phyloP scores from a whole-genome alignment of 2,797 vertebrate species.

The Thalassophryne amazonica region DNA sequence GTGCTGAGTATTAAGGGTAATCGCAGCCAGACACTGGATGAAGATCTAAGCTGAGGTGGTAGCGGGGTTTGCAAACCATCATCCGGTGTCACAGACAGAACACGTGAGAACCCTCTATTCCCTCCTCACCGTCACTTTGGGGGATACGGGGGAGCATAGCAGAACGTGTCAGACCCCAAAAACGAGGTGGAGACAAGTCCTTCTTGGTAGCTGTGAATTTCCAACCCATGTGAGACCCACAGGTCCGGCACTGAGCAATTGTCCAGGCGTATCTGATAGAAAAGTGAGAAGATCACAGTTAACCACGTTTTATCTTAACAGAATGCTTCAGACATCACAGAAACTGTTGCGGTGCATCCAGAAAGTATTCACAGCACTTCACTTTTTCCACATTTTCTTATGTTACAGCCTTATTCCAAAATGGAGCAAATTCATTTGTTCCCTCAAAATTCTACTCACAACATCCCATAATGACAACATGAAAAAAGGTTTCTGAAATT shows the following conservation, averaged over 20 bases:
- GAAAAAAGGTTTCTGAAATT: no score
- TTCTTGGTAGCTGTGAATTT: conserved; percentile 95
- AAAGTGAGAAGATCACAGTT: neutral
- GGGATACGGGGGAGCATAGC: conserved; percentile 93
- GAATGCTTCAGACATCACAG: no score
- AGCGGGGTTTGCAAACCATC: neutral
- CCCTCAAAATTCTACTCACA: no score
- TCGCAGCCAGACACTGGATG: conserved; percentile 22
- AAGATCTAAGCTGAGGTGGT: conserved; percentile 22
- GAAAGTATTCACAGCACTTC: no score
- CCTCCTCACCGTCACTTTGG: conserved; percentile 77
- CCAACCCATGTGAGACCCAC: conserved; percentile 95
- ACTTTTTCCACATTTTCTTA: no score
- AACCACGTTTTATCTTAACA: no score
- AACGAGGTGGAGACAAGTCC: conserved; percentile 90
- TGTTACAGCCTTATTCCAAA: no score
- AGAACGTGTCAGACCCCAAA: conserved; percentile 98
- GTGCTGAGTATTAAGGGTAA: conserved; percentile 35
- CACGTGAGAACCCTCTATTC: conserved; percentile 80
- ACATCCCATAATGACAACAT: no score
- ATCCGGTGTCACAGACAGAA: conserved; percentile 84
- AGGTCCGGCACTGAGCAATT: conserved; percentile 90
- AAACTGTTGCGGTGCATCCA: no score
- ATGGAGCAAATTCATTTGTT: no score
- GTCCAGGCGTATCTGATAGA: conserved; percentile 92